These are phyloP conservation scores for zebrafish (Danio rerio) DNA, from an alignment of 2,113 vertebrate species.

Conservation along the genomic window DNA sequence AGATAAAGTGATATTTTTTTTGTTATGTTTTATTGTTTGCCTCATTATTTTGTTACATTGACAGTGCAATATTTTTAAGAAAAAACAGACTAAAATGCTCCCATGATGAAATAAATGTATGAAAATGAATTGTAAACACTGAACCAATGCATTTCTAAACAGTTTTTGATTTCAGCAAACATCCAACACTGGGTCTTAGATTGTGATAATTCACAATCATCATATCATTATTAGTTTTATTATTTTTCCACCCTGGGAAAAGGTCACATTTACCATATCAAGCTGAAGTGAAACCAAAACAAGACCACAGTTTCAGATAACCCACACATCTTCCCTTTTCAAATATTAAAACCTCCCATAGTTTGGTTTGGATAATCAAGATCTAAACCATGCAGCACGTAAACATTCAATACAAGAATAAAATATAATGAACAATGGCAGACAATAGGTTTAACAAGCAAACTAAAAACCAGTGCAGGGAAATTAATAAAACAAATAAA, in stretches of 20 bases:
- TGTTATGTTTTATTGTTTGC: slow-evolving; percentile 28
- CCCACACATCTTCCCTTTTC: neutral
- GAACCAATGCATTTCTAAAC: neutral
- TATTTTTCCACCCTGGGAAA: neutral
- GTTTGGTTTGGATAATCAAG: too few species aligned
- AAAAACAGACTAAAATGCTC: slow-evolving; percentile 27
- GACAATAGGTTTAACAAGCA: neutral
- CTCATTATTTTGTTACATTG: slow-evolving; percentile 48
- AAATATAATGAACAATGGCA: neutral
- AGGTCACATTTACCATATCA: neutral
- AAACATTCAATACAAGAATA: neutral
- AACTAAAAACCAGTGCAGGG: neutral
- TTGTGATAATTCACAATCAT: neutral
- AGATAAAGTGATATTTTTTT: slow-evolving; percentile 25
- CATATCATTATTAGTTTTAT: neutral
- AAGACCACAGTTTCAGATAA: neutral
- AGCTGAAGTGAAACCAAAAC: neutral
- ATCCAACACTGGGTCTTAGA: neutral
- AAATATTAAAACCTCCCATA: neutral
- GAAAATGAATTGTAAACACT: neutral
- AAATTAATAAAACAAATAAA: neutral
- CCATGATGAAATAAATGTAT: slow-evolving; percentile 51
- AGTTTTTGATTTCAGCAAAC: neutral
- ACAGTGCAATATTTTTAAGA: slow-evolving; percentile 48
- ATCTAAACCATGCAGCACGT: neutral